A percentile compares a stretch with the other conserved stretches of the same genome.
These are phyloP conservation scores for Hirundo rustica DNA, from an alignment of 2,797 vertebrate species.

Conservation along the genomic window DNA sequence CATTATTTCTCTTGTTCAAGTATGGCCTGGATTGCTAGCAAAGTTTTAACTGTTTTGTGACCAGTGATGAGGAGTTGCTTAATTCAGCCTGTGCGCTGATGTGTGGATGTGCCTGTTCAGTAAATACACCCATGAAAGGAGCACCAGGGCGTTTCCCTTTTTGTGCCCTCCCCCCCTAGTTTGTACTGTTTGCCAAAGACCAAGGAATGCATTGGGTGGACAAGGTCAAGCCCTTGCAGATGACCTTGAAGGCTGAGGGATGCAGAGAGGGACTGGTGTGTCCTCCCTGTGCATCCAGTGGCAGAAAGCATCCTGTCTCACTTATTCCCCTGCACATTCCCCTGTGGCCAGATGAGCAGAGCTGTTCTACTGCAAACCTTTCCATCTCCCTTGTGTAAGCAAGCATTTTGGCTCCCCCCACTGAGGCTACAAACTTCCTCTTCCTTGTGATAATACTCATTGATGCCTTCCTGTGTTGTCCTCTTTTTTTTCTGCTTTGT, in stretches of 20 bases:
- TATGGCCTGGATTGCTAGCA: not conserved
- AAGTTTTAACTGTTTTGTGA: conserved; percentile 41
- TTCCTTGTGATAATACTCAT: not conserved
- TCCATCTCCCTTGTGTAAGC: not conserved
- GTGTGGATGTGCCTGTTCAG: not conserved
- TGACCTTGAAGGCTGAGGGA: not conserved
- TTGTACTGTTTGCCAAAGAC: not conserved
- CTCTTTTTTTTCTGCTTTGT: not conserved
- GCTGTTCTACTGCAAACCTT: not conserved
- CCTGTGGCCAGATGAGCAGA: accelerated
- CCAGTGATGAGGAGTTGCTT: not conserved
- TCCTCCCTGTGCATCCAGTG: not conserved
- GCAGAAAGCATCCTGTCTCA: not conserved
- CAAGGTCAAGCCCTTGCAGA: not conserved
- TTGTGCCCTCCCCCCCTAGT: not conserved
- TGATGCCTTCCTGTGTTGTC: not conserved
- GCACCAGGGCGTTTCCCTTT: not conserved
- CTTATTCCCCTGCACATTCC: not conserved
- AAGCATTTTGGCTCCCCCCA: not conserved
- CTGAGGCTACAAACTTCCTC: not conserved
- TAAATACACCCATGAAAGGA: not conserved
- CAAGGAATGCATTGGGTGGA: not conserved
- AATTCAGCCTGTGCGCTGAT: not conserved
- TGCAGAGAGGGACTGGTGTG: not conserved
- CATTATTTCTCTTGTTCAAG: conserved; percentile 34